phyloP scores from a whole-genome alignment of 2,113 vertebrate species.

The Gambusia holbrooki region DNA sequence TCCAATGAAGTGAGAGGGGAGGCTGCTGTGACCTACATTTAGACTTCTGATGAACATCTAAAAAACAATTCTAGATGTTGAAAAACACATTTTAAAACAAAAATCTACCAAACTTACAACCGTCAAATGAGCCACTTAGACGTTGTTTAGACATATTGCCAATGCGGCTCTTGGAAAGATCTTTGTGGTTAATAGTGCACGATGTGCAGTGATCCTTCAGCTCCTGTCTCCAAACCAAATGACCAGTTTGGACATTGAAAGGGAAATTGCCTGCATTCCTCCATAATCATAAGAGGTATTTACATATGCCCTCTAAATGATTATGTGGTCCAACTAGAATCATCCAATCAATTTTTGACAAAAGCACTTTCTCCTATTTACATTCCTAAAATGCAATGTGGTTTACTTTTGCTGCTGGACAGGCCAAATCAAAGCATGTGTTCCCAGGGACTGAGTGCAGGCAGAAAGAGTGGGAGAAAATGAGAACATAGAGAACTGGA shows the following conservation, averaged over 20 bases:
- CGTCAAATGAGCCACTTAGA: background rate
- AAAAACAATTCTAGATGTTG: background rate
- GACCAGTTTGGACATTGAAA: slow-evolving; percentile 71
- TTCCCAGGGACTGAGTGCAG: slow-evolving; percentile 59
- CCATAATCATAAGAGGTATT: slow-evolving; percentile 77
- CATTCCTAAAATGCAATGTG: slow-evolving; percentile 77
- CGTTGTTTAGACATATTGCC: background rate
- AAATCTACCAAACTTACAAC: background rate
- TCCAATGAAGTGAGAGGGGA: background rate
- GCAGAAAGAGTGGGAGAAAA: slow-evolving; percentile 31
- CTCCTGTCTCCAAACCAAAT: slow-evolving; percentile 75
- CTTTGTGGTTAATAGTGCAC: slow-evolving; percentile 36
- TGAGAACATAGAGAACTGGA: background rate
- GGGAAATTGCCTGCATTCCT: slow-evolving; percentile 78
- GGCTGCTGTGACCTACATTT: background rate
- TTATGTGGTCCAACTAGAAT: slow-evolving; percentile 71
- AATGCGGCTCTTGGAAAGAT: slow-evolving; percentile 39
- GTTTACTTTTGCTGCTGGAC: slow-evolving; percentile 77
- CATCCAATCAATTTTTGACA: slow-evolving; percentile 76
- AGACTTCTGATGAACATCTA: background rate
- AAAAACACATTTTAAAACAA: background rate
- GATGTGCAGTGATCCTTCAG: slow-evolving; percentile 51
- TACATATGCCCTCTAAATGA: slow-evolving; percentile 80
- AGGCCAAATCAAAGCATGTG: slow-evolving; percentile 70
- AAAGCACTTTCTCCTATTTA: slow-evolving; percentile 79